Evolutionary conservation across 2,113 vertebrate genomes (phyloP), one percentile per base, ranked within the genome.

Genomic region (Quiscalus mexicanus): DNA sequence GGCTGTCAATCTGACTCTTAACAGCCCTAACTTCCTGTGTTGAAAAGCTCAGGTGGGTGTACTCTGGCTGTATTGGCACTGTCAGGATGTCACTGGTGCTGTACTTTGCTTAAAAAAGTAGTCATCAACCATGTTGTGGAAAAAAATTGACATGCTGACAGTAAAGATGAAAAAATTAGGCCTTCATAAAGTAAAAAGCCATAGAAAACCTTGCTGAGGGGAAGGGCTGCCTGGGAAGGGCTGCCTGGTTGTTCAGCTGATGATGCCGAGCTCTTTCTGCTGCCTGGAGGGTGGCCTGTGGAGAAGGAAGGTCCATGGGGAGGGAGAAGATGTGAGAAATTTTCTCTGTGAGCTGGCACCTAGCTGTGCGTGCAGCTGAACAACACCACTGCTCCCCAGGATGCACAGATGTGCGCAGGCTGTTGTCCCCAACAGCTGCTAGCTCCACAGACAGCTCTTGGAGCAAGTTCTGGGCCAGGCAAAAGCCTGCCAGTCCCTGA

Each of bases 31-130:
- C 79, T 83, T 83, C 84, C 79, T 33, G 1, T 37, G 79, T 84
- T 92, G 88, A 92, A 92, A 90, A 93, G 76, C 90, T 93, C 93
- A 81, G 92, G 90, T 96, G 83, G 83, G 96, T 81, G 93, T 92
- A 53, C 44, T 85, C 47, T 75, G 71, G 80, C 88, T 80, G 68
- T 80, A 85, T 83, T 78, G 93, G 81, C 88, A 42, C 83, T 96
- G 93, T 96, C 95, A 95, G 68, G 79, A 92, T 93, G 92, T 96
- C 93, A 93, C 75, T 22, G n/a, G 63, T 63, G 12, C 60, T 55
- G 67, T 80, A 69, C 68, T 76, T 80, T 52, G 42, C 76, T 91
- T 80, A 44, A 91, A 93, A 95, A 94, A 85, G 75, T 47, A 90
- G 79, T 94, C 59, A 88, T 93, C 71, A 74, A 25, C 88, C 41